phyloP scores from a whole-genome alignment of 2,888 invertebrate species.

The Pardosa pseudoannulata region DNA sequence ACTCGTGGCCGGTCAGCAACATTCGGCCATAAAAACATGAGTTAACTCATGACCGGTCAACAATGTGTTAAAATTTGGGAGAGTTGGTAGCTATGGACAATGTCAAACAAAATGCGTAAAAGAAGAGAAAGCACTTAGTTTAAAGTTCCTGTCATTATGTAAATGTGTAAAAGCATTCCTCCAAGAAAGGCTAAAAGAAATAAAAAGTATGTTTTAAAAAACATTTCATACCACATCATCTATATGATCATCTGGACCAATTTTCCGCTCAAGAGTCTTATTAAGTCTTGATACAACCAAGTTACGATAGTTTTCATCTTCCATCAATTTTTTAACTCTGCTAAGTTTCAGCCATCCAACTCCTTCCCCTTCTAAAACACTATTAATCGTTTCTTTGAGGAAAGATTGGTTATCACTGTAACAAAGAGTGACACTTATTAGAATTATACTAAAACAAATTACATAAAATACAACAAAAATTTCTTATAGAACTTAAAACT shows the following conservation, averaged over 20 bases:
- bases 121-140: too few species aligned
- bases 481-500: not conserved
- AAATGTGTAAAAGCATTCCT: too few species aligned
- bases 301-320: slow-evolving; percentile 98
- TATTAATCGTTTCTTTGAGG: slow-evolving; percentile 91
- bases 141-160: too few species aligned
- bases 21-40: too few species aligned
- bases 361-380: slow-evolving; percentile 92
- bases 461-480: not conserved
- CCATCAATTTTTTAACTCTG: slow-evolving; percentile 95
- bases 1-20: too few species aligned
- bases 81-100: too few species aligned
- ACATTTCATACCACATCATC: slow-evolving; percentile 93
- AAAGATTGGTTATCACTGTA: slow-evolving; percentile 92
- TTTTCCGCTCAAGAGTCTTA: slow-evolving; percentile 92
- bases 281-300: slow-evolving; percentile 96
- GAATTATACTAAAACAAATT: not conserved
- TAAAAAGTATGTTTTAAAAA: not conserved
- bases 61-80: too few species aligned
- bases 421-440: not conserved
- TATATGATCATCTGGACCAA: slow-evolving; percentile 96
- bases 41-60: too few species aligned
- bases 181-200: too few species aligned
- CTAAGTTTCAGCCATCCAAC: slow-evolving; percentile 97
- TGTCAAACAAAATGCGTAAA: too few species aligned